Evolutionary conservation across 1,140 invertebrate genomes (phyloP).

Genomic region (Euwallacea fornicatus): DNA sequence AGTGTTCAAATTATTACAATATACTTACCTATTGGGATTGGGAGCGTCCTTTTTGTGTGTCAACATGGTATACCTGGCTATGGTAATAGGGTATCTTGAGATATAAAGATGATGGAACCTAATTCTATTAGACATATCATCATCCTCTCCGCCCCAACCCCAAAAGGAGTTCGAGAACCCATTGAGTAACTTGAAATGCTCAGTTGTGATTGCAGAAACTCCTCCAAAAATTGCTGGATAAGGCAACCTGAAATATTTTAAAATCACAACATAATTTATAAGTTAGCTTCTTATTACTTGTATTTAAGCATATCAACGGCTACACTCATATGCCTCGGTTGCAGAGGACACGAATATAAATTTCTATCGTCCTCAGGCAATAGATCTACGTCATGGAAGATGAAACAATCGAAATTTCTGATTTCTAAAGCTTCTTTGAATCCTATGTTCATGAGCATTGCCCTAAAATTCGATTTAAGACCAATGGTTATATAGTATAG

Average conservation of each 20-base stretch:
- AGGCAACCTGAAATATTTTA: conserved; percentile 68
- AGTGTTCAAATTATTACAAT: neutral
- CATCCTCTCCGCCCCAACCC: conserved; percentile 93
- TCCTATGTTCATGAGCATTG: conserved; percentile 94
- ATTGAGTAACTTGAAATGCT: conserved; percentile 82
- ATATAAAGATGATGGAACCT: conserved; percentile 78
- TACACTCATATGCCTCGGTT: conserved; percentile 93
- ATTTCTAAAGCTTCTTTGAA: conserved; percentile 82
- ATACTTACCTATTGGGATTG: conserved; percentile 77
- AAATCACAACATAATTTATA: too few species aligned
- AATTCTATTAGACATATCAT: conserved; percentile 87
- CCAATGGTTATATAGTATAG: neutral
- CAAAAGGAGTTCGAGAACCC: conserved; percentile 92
- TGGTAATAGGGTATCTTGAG: conserved; percentile 80
- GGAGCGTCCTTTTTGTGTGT: conserved; percentile 85
- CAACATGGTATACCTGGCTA: conserved; percentile 90
- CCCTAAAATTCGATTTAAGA: conserved; percentile 59
- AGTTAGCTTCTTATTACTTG: conserved; percentile 58
- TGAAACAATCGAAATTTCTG: conserved; percentile 83
- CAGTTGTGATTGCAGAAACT: conserved; percentile 79
- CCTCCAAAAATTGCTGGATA: conserved; percentile 89
- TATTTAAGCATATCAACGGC: conserved; percentile 89
- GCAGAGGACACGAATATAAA: conserved; percentile 86
- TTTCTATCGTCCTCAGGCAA: conserved; percentile 91
- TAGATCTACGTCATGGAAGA: conserved; percentile 95